phyloP scores from a whole-genome alignment of 2,113 vertebrate species.

The Hemiscyllium ocellatum region DNA sequence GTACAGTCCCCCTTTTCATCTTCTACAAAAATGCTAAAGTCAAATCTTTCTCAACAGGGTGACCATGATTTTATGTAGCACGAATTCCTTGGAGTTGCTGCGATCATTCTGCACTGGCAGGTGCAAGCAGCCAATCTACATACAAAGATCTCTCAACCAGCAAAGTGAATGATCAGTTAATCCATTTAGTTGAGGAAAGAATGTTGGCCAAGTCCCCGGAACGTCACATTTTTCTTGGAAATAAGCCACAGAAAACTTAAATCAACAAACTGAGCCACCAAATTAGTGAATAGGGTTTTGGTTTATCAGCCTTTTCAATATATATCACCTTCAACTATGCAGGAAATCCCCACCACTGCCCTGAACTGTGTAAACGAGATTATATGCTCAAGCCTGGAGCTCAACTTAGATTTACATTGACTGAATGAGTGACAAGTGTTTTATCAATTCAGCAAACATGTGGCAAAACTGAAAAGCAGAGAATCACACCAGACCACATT shows the following conservation, averaged over 20 bases:
- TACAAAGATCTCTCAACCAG: background rate
- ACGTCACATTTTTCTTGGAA: background rate
- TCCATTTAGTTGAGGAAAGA: background rate
- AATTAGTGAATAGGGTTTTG: background rate
- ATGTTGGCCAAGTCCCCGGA: background rate
- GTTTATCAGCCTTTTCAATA: background rate
- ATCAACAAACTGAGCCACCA: background rate
- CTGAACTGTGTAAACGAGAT: background rate
- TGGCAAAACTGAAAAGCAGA: background rate
- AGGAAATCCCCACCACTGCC: background rate
- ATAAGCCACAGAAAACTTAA: background rate
- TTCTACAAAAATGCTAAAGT: background rate
- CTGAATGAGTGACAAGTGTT: background rate
- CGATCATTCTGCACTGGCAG: background rate
- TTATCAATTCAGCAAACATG: background rate
- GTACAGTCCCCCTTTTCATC: too few relatives aligned
- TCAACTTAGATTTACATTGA: background rate
- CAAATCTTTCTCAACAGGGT: background rate
- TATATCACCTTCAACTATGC: background rate
- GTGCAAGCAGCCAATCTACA: background rate
- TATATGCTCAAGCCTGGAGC: background rate
- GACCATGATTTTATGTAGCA: background rate
- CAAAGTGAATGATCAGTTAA: background rate
- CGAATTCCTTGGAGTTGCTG: background rate
- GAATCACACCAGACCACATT: background rate